Conservation (phyloP, 2,888 invertebrate genomes). For the Eupithecia dodoneata region DNA sequence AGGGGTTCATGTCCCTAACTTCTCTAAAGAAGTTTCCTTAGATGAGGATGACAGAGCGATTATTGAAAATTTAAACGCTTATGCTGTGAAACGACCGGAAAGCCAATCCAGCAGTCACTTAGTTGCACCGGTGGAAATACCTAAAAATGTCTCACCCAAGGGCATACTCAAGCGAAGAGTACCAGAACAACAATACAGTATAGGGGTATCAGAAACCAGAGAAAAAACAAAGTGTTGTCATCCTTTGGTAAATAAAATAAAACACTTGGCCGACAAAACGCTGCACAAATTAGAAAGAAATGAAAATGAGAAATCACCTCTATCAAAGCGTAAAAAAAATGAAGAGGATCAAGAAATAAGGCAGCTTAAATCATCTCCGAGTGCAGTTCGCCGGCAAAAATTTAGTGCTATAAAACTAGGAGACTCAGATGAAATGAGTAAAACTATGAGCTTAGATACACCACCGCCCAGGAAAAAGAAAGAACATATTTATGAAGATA, state of each 20-base stretch:
- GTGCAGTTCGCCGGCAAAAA: constrained; percentile 82
- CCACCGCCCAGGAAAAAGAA: constrained; percentile 80
- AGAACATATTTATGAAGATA: constrained; percentile 87
- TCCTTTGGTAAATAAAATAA: constrained; percentile 86
- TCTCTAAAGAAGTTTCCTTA: constrained; percentile 77
- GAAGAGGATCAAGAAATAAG: constrained; percentile 85
- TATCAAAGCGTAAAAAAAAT: constrained; percentile 76
- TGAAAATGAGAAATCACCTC: constrained; percentile 74
- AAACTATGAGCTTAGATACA: constrained; percentile 73
- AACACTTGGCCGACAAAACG: constrained; percentile 86
- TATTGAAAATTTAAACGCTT: constrained; percentile 55
- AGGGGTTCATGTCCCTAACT: constrained; percentile 78
- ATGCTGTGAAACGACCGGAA: constrained; percentile 64
- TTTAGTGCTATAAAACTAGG: constrained; percentile 80
- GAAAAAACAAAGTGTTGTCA: constrained; percentile 84
- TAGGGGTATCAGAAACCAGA: constrained; percentile 75
- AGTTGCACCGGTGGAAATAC: constrained; percentile 64
- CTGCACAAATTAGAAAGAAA: constrained; percentile 79
- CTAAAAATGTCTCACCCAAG: constrained; percentile 78
- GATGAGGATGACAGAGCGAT: constrained; percentile 76
- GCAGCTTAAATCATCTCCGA: constrained; percentile 85
- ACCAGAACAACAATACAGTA: constrained; percentile 70
- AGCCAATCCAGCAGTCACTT: constrained; percentile 62
- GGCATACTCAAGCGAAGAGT: constrained; percentile 82
- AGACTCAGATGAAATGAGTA: constrained; percentile 81